Conservation (phyloP, 1,140 invertebrate species). For the Aplysia californica region DNA sequence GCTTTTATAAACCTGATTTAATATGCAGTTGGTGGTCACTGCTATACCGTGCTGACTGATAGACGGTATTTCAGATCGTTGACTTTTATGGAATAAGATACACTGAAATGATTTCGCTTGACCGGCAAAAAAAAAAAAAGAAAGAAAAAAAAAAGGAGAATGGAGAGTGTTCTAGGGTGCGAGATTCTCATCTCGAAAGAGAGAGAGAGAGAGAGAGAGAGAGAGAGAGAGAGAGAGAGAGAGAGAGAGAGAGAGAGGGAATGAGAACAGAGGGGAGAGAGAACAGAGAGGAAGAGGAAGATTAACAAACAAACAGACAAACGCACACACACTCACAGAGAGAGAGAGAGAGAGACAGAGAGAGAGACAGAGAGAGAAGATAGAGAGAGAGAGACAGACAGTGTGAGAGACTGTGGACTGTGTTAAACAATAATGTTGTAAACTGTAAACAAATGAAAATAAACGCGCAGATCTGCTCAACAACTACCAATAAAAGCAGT, state of each 20-base stretch:
- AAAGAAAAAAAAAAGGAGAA: slow-evolving; percentile 8
- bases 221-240: neutral
- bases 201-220: neutral
- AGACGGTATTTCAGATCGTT: neutral
- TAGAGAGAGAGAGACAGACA: no score
- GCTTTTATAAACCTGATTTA: no score
- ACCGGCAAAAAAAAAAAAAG: neutral
- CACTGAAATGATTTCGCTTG: neutral
- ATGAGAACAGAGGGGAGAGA: neutral
- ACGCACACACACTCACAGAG: neutral
- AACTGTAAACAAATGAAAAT: no score
- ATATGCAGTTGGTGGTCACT: no score
- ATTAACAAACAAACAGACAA: no score
- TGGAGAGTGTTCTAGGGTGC: no score
- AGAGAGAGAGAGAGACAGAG: neutral
- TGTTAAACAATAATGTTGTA: no score
- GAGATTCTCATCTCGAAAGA: no score
- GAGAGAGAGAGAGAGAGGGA: neutral
- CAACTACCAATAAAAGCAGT: no score
- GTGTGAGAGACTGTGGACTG: no score
- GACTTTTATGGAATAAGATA: neutral
- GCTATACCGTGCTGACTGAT: neutral
- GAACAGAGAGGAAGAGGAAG: neutral
- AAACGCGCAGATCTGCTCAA: no score
- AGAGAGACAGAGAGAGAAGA: no score